Conservation (phyloP, 2,888 invertebrate genomes). For the Synanthedon tipuliformis region DNA sequence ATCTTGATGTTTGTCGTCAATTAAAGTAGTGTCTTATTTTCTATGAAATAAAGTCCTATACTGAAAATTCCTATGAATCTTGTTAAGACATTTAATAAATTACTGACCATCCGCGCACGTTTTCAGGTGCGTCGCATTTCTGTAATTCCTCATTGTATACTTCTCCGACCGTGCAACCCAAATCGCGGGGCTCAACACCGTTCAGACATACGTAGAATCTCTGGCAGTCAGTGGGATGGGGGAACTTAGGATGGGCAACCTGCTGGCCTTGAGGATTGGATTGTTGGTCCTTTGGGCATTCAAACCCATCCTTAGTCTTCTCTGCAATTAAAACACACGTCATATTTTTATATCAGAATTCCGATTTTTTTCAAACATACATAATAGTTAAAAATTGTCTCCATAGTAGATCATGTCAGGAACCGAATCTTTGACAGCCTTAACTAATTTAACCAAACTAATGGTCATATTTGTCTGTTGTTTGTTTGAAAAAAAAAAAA, state of each 20-base stretch:
- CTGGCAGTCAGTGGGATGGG: slow-evolving; percentile 90
- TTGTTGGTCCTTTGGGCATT: slow-evolving; percentile 80
- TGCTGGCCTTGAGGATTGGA: slow-evolving; percentile 77
- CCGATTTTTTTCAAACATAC: background rate
- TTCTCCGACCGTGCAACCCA: slow-evolving; percentile 86
- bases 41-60: no score
- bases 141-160: slow-evolving; percentile 91
- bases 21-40: no score
- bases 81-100: background rate
- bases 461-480: no score
- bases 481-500: no score
- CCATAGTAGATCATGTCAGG: background rate
- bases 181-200: slow-evolving; percentile 86
- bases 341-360: no score
- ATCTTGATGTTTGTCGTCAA: no score
- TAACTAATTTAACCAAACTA: no score
- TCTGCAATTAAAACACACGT: slow-evolving; percentile 45
- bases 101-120: slow-evolving; percentile 88
- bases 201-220: slow-evolving; percentile 92
- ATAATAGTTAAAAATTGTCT: background rate
- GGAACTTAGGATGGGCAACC: slow-evolving; percentile 85
- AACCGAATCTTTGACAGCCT: no score
- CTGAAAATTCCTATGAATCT: background rate
- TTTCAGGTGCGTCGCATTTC: slow-evolving; percentile 90
- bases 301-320: slow-evolving; percentile 84